Conservation (phyloP, 2,888 invertebrate genomes). For the Tineola bisselliella region DNA sequence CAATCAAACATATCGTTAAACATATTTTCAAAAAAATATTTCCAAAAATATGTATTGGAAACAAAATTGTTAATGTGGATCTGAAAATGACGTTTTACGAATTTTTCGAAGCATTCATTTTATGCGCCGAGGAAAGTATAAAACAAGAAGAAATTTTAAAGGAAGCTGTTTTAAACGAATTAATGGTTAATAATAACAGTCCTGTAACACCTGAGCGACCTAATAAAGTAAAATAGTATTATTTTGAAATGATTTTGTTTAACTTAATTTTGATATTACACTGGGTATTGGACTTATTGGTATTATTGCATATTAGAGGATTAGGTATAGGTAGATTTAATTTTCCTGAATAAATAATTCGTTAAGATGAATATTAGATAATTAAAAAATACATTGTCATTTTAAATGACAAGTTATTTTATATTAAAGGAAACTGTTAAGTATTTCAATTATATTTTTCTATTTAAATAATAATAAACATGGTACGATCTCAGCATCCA, state of each 20-base stretch:
- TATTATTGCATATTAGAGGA: too few species aligned
- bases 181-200: not conserved
- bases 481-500: slow-evolving; percentile 31
- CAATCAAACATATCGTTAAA: slow-evolving; percentile 35
- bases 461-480: not conserved
- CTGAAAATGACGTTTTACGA: slow-evolving; percentile 68
- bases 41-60: slow-evolving; percentile 42
- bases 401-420: too few species aligned
- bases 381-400: too few species aligned
- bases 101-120: slow-evolving; percentile 67
- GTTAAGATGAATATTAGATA: too few species aligned
- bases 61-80: slow-evolving; percentile 52
- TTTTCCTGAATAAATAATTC: too few species aligned
- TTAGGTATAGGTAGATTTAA: too few species aligned
- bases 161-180: not conserved
- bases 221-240: too few species aligned
- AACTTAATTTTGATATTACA: too few species aligned
- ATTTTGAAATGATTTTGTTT: not conserved
- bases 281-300: too few species aligned
- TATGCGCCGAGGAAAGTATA: slow-evolving; percentile 43
- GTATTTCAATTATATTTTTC: too few species aligned
- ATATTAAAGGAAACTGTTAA: too few species aligned
- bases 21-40: slow-evolving; percentile 43
- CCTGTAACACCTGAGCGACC: not conserved
- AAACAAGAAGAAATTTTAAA: not conserved